Conservation (phyloP, 2,113 vertebrate genomes). For the Dromas ardeola region DNA sequence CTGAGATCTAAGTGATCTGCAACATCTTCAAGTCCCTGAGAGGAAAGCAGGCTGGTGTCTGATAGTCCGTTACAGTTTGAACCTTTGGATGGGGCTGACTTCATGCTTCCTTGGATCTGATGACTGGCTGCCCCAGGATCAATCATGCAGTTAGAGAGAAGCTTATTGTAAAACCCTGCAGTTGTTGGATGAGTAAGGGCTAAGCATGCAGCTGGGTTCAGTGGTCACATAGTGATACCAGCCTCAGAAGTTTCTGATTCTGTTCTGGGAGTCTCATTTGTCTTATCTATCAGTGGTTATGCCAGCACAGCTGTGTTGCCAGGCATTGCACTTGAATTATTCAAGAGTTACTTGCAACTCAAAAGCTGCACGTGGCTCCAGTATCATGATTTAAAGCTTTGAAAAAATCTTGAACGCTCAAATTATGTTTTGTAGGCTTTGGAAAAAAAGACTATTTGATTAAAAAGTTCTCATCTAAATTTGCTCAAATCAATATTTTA, state of each 20-base stretch:
- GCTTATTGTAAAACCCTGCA: neutral
- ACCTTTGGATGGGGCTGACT: neutral
- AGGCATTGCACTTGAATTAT: constrained; percentile 7
- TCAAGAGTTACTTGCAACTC: neutral
- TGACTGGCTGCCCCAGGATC: neutral
- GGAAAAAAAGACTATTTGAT: neutral
- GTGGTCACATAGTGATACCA: neutral
- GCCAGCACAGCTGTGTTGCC: neutral
- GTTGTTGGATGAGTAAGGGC: neutral
- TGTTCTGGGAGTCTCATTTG: neutral
- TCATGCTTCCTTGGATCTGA: neutral
- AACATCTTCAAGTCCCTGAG: neutral
- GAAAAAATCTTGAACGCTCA: neutral
- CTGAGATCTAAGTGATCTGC: accelerated
- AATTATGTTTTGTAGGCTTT: neutral
- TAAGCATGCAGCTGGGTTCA: neutral
- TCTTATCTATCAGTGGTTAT: neutral
- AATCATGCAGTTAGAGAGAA: neutral
- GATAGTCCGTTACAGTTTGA: neutral
- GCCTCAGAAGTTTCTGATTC: neutral
- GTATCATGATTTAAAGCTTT: neutral
- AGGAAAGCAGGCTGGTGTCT: neutral
- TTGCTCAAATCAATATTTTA: neutral
- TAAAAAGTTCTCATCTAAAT: neutral
- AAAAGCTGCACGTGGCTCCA: neutral